Evolutionary conservation across 2,888 invertebrate genomes (phyloP).

Genomic region (Chironomus tentans): DNA sequence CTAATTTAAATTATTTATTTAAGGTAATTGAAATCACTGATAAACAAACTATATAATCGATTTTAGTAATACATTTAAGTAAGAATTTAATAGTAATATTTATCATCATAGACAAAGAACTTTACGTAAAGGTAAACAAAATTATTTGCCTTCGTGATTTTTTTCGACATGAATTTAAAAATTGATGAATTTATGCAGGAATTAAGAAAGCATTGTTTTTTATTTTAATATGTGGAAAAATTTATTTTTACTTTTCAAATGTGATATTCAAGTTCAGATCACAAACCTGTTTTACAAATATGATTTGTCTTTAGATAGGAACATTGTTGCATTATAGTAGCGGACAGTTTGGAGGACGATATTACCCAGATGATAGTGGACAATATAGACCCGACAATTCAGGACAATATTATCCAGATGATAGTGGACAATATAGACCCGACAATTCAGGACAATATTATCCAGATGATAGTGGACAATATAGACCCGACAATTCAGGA

Average conservation of each 20-base stretch:
- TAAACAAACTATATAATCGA: no score
- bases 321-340: slow-evolving; percentile 5
- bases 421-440: neutral
- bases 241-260: neutral
- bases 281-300: neutral
- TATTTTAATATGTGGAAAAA: neutral
- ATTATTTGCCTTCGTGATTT: no score
- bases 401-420: neutral
- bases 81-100: no score
- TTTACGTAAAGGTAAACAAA: no score
- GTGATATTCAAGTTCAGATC: no score
- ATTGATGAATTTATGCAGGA: slow-evolving; percentile 3
- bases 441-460: neutral
- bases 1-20: no score
- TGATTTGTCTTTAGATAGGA: neutral
- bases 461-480: neutral
- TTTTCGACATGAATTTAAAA: no score
- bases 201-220: neutral
- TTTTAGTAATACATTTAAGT: no score
- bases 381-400: neutral
- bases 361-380: neutral
- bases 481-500: neutral
- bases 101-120: no score
- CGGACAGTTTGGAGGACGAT: slow-evolving; percentile 2
- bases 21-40: no score